Evolutionary conservation across 2,113 vertebrate genomes (phyloP), one percentile per base, ranked within the genome.

Genomic region (Triplophysa tibetana): DNA sequence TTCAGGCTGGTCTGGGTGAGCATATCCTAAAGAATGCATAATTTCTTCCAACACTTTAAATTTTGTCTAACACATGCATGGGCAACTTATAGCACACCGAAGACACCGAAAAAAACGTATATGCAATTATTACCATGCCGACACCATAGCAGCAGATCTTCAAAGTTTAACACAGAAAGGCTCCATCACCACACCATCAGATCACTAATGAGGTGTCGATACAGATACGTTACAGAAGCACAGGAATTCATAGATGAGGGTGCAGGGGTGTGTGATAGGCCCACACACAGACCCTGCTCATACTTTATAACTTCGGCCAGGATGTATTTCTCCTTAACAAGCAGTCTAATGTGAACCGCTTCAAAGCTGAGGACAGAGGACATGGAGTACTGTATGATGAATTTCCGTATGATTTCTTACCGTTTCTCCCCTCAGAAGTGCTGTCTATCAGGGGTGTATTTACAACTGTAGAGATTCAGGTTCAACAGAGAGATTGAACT

Each of bases 381-480:
- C 48, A 48, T 78, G 38, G 14, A 69, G 41, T 45, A 61, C 38
- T 16, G 26, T 52, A 52, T 64, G 38, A 66, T 62, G 79, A 83
- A 70, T 70, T 68, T 63, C 60, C 60, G 65, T 63, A 68, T 24
- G 16, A 48, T 38, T 54, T 54, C 70, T 33, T 70, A 77, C 41
- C 19, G 19, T 68, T 45, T 76, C 68, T 83, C 69, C 58, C 73
- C 82, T 80, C 33, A 50, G 17, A 38, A 56, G 74, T 73, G 56
- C 63, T 68, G 76, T 83, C 83, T 73, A 74, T 87, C 82, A 81
- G 69, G 65, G 33, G 61, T 80, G 81, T 82, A 83, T 14, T 50
- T 3, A 50, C 2, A 50, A 50, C 48, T 14, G 14, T 50, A 50
- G 48, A 12, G 48, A 38, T 38, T 38, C 33, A 38, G 33, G 33